Percentiles rank a stretch among this genome's conserved stretches.
Evolutionary conservation across 2,888 invertebrate genomes (phyloP).

Genomic region (Heliconius hortense): DNA sequence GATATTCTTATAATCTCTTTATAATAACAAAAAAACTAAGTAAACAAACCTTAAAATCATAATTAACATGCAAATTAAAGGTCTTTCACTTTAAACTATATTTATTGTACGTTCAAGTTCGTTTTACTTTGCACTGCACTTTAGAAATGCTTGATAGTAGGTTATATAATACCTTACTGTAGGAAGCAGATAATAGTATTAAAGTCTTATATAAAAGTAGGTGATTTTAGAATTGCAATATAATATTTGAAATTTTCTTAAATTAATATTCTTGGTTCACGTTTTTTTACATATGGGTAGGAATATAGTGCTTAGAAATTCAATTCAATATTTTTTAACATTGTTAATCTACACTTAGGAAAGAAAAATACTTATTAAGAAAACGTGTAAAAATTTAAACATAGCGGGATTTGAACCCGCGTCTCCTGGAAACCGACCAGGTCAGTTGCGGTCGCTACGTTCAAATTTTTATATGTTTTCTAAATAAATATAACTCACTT

Average conservation of each 20-base stretch:
- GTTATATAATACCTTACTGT: constrained; percentile 17
- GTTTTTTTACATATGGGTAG: neutral
- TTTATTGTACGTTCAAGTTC: constrained; percentile 14
- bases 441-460: no score
- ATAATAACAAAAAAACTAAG: no score
- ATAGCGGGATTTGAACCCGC: no score
- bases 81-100: constrained; percentile 5
- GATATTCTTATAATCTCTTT: no score
- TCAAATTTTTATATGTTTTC: no score
- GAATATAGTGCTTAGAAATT: neutral
- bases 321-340: no score
- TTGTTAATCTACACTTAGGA: no score
- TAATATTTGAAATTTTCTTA: neutral
- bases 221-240: neutral
- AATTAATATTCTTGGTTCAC: neutral
- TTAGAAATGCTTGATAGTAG: constrained; percentile 8
- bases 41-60: neutral
- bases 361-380: no score
- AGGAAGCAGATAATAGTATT: constrained; percentile 20
- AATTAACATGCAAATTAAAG: constrained; percentile 1
- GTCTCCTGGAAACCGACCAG: no score
- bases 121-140: constrained; percentile 10
- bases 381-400: no score
- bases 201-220: constrained; percentile 9
- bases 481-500: no score